phyloP scores from a whole-genome alignment of 2,113 vertebrate genomes.

The Morone saxatilis region DNA sequence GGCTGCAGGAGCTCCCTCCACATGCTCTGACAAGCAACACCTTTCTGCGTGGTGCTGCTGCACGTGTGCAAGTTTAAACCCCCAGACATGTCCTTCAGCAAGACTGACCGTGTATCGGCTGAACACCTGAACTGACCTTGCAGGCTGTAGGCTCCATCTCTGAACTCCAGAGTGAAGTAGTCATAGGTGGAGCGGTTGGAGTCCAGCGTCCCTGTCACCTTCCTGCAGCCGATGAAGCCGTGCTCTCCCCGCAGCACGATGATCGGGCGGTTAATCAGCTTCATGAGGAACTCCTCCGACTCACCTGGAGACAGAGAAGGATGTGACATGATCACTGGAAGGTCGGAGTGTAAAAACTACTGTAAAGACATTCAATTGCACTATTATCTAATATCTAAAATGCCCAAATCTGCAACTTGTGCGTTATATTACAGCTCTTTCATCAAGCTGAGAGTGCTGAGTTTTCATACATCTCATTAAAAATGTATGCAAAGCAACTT shows the following conservation, averaged over 20 bases:
- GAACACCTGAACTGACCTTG: conserved; percentile 85
- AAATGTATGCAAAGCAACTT: conserved; percentile 29
- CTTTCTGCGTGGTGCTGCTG: background rate
- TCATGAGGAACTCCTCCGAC: conserved; percentile 95
- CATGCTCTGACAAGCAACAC: background rate
- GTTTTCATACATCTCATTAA: conserved; percentile 9
- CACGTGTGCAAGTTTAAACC: background rate
- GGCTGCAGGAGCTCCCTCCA: conserved; percentile 21
- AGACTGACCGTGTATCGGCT: background rate
- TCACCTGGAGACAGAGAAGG: conserved; percentile 84
- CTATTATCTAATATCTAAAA: background rate
- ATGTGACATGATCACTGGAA: background rate
- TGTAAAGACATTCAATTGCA: background rate
- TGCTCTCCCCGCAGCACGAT: conserved; percentile 97
- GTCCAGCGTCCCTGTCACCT: conserved; percentile 96
- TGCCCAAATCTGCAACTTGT: background rate
- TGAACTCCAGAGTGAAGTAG: conserved; percentile 95
- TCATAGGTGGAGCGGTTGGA: conserved; percentile 97
- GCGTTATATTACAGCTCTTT: background rate
- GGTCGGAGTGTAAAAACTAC: background rate
- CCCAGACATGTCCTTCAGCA: background rate
- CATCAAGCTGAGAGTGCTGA: background rate
- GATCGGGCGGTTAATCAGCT: conserved; percentile 97
- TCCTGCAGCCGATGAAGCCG: conserved; percentile 98
- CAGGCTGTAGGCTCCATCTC: conserved; percentile 94